Conservation (phyloP, 2,797 vertebrate genomes). For the Selene dorsalis region DNA sequence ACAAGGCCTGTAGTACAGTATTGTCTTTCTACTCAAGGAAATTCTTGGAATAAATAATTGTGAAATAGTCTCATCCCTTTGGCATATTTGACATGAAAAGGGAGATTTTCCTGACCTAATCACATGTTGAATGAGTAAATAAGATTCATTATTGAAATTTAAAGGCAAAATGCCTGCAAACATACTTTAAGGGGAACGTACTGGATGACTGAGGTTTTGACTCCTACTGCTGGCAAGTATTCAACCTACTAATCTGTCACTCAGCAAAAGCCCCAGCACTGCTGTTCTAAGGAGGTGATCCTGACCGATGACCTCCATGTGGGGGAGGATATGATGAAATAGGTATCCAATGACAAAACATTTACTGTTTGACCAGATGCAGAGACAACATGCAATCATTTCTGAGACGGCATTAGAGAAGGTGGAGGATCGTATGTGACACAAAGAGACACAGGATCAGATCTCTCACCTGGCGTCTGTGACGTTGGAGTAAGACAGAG, state of each 20-base stretch:
- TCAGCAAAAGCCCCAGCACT: neutral
- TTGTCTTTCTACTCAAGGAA: neutral
- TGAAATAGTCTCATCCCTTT: neutral
- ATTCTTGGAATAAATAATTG: neutral
- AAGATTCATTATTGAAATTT: neutral
- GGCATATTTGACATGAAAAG: neutral
- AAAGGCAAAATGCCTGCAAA: neutral
- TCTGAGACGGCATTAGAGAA: neutral
- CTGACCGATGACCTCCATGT: slow-evolving; percentile 23
- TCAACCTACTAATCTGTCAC: slow-evolving; percentile 2
- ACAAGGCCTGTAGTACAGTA: neutral
- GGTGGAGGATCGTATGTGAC: neutral
- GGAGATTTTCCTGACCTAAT: neutral
- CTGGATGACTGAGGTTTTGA: neutral
- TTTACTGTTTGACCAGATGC: neutral
- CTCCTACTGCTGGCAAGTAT: neutral
- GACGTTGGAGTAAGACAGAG: slow-evolving; percentile 26
- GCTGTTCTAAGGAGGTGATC: slow-evolving; percentile 1
- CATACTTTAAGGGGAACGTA: neutral
- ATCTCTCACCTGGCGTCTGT: slow-evolving; percentile 21
- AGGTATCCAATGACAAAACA: neutral
- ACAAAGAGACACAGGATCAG: slow-evolving; percentile 23
- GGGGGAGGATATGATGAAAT: neutral
- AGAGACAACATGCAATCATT: slow-evolving; percentile 4
- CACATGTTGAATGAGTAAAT: neutral